A percentile compares a stretch with the other conserved stretches of the same genome.
Evolutionary conservation across 2,797 vertebrate species (phyloP).

Genomic region (Gallinago nigripennis): DNA sequence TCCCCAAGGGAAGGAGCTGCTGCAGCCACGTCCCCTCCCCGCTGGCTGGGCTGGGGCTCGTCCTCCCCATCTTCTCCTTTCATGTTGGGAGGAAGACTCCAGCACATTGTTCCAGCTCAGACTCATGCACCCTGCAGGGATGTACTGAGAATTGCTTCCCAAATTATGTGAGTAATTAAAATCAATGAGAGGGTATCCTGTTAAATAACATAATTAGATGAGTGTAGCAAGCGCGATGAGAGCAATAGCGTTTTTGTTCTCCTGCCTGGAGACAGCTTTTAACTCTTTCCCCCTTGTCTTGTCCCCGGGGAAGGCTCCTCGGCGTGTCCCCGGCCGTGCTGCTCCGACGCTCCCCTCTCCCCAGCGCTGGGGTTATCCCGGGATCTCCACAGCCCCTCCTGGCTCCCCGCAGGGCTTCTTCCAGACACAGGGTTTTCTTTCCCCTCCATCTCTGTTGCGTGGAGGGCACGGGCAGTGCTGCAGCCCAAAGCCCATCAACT

Average conservation of each 20-base stretch:
- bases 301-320: neutral
- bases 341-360: neutral
- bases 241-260: neutral
- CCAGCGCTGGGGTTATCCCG: neutral
- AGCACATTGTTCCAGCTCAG: neutral
- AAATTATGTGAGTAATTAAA: constrained; percentile 67
- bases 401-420: neutral
- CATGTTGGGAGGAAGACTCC: neutral
- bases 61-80: neutral
- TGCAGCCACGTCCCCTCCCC: neutral
- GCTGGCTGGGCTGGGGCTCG: neutral
- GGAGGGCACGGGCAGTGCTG: fast-evolving
- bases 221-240: constrained; percentile 1
- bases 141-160: constrained; percentile 39
- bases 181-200: constrained; percentile 61
- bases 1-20: neutral
- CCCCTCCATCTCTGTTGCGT: fast-evolving
- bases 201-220: constrained; percentile 60
- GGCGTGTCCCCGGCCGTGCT: fast-evolving
- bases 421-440: fast-evolving
- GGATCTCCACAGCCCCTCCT: neutral
- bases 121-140: constrained; percentile 22
- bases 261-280: constrained; percentile 33
- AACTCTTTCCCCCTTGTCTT: constrained; percentile 15
- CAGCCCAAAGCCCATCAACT: fast-evolving